Base-by-base conservation (phyloP, 2,113 vertebrate species). In the Phaethornis superciliosus region DNA sequence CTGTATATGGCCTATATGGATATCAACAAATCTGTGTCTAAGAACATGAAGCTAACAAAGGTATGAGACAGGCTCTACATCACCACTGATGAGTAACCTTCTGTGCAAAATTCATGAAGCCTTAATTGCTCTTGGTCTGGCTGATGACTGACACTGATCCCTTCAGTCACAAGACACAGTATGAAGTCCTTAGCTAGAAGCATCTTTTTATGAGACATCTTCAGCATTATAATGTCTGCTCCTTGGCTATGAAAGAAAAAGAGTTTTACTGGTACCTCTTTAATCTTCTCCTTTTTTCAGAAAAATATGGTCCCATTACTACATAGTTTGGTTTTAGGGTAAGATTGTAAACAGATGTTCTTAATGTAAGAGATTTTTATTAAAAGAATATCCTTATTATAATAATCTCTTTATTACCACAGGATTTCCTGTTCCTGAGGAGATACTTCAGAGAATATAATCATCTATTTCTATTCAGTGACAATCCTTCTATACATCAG, bases 331-430 rank as follows among this genome's bases (percentile, higher is more conserved):
- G 37, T 55, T 89, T 67, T 78, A 79, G 74, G 42, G 4, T 24
- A 69, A 80, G 63, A 95, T 74, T 87, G n/a, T 46, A 81, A 96
- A 79, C 91, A 95, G 74, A 94, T 91, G 93, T 70, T 87, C 84
- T 91, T 40, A 86, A 79, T 51, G 35, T 30, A 89, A 42, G 62
- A 79, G 35, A 76, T 40, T 28, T 65, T 89, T 51, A 89, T 30
- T 95, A 89, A 44, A 94, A 87, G 40, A 56, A 92, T 76, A 89
- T 13, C 58, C 81, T 58, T 62, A 78, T 64, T 89, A 4, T 58
- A 87, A 79, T 69, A 55, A 89, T 15, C 58, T 69, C 79, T 71
- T 71, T 44, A 74, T 88, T 77, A 56, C 37, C 71, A 74, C 13
- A 24, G 85, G 58, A 62, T 44, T 88, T 80, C 82, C 28, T 79